Conservation (phyloP, 2,113 vertebrate species). For the Mobula birostris region DNA sequence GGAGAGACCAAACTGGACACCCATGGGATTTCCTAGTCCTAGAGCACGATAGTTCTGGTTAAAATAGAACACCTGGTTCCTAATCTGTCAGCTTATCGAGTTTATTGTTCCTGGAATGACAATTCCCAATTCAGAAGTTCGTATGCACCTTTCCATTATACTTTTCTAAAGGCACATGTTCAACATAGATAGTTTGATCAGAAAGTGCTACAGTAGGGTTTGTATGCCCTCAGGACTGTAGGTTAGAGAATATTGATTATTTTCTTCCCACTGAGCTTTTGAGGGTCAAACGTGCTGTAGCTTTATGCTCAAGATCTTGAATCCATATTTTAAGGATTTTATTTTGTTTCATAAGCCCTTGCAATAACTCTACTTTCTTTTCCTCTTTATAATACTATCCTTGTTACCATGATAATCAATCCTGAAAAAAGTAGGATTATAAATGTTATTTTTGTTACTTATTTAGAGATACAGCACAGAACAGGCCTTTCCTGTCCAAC, state of each 20-base stretch:
- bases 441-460: neutral
- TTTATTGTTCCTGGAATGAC: slow-evolving; percentile 3
- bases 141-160: neutral
- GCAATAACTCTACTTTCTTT: neutral
- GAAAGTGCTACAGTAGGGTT: neutral
- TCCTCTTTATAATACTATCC: neutral
- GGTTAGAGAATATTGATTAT: slow-evolving; percentile 11
- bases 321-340: neutral
- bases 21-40: neutral
- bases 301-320: neutral
- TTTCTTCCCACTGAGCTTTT: neutral
- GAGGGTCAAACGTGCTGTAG: neutral
- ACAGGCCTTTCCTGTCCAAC: too few species aligned
- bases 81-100: neutral
- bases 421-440: slow-evolving; percentile 1
- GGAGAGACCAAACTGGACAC: neutral
- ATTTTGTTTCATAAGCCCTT: neutral
- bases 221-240: neutral
- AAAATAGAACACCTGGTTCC: neutral
- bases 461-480: too few species aligned
- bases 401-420: neutral
- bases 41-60: neutral
- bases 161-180: neutral
- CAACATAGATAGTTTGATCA: neutral
- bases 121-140: neutral